Base-by-base conservation (phyloP, 2,113 vertebrate genomes). In the Ifrita kowaldi region DNA sequence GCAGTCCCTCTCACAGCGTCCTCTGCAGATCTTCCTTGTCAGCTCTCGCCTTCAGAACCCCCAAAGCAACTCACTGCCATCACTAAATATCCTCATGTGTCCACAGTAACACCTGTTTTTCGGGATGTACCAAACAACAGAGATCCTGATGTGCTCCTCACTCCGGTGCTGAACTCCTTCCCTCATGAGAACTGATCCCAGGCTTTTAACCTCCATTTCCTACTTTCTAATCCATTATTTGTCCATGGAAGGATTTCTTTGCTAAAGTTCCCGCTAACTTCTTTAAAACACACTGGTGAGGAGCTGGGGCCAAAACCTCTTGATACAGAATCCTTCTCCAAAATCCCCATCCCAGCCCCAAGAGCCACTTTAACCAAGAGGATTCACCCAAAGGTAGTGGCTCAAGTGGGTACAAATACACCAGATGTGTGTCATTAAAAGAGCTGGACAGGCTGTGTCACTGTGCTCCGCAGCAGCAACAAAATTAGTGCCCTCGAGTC, bases 351-450 rank as follows among this genome's bases (percentile, higher is more conserved):
- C 39, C 14, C 26, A 49, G 52, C 12, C 24, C 7, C 44, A 35
- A 32, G 50, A 47, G 10, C 13, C 16, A n/a, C 32, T 75, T 57
- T 2, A 52, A 57, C n/a, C 27, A 44, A 32, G 37, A 55, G 17
- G 7, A 80, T 20, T 19, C 10, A 22, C 17, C 52, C 4, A 5
- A 65, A 37, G 7, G 16, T 2, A 53, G 10, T 0, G 1, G 18
- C 20, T 35, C 2, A 0, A 28, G 44, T 1, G 2, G 13, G 21
- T 10, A 56, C 17, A 46, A 33, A 33, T 2, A 39, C 33, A 62
- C 6, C 24, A 46, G 39, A 26, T 5, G 4, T 7, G 10, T 22
- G 19, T 30, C n/a, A 8, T 11, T 3, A 44, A 8, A 11, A 69
- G 21, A 47, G 44, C 9, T 33, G 13, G 30, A 30, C 77, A 76